Evolutionary conservation across 2,797 vertebrate genomes (phyloP).

Genomic region (Anguilla pacifica): DNA sequence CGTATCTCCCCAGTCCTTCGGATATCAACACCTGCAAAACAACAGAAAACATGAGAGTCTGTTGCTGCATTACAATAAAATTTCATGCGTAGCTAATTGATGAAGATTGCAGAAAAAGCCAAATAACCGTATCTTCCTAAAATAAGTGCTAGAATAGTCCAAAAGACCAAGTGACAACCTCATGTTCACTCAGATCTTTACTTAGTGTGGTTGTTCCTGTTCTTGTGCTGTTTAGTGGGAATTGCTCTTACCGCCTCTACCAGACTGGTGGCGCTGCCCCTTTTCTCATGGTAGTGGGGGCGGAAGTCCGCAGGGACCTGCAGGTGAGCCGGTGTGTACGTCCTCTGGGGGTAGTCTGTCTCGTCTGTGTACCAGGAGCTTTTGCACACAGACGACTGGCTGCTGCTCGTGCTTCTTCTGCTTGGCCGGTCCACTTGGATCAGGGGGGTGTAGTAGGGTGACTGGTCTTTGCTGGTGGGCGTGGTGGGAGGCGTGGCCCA

Average conservation of each 20-base stretch:
- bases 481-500: conserved; percentile 97
- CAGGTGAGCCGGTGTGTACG: conserved; percentile 88
- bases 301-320: conserved; percentile 88
- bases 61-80: background rate
- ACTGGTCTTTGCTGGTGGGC: conserved; percentile 85
- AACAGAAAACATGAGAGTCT: conserved; percentile 9
- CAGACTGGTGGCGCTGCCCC: conserved; percentile 94
- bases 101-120: background rate
- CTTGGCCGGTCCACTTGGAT: conserved; percentile 88
- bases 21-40: conserved; percentile 93
- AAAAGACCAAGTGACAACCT: background rate
- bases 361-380: conserved; percentile 99
- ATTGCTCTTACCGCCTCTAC: conserved; percentile 90
- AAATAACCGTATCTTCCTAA: background rate
- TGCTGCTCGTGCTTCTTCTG: conserved; percentile 81
- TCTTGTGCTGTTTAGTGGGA: no score
- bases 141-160: no score
- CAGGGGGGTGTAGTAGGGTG: conserved; percentile 90
- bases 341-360: conserved; percentile 85
- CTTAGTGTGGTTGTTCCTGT: background rate
- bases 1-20: conserved; percentile 93
- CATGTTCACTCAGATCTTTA: background rate
- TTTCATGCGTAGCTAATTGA: background rate
- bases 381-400: conserved; percentile 87
- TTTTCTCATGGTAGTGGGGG: conserved; percentile 92